A percentile compares a stretch with the other conserved stretches of the same genome.
Evolutionary conservation across 2,113 vertebrate genomes (phyloP).

Genomic region (Paradisaea rubra): DNA sequence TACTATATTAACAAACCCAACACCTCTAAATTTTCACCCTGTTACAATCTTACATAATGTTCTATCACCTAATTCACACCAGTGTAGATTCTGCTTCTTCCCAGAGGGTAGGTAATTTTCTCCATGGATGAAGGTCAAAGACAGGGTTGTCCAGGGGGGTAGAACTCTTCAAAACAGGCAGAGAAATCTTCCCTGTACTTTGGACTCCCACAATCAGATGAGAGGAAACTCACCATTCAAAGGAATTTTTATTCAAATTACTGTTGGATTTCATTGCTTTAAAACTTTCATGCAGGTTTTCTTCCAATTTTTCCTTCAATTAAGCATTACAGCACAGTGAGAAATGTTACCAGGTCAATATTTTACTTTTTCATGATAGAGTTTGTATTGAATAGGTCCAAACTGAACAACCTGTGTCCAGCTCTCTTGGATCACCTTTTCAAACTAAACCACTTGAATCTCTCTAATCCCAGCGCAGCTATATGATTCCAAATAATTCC

Average conservation of each 20-base stretch:
- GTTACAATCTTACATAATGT: no score
- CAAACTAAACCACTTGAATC: background rate
- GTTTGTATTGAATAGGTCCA: background rate
- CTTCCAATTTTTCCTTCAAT: background rate
- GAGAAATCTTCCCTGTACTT: no score
- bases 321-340: background rate
- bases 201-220: background rate
- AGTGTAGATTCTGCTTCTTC: no score
- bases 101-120: no score
- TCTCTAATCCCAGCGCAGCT: background rate
- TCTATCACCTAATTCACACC: no score
- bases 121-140: no score
- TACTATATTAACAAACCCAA: no score
- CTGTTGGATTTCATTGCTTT: background rate
- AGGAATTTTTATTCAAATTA: background rate
- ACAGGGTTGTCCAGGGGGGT: no score
- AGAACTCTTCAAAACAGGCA: no score
- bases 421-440: background rate
- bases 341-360: background rate
- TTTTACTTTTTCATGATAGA: background rate
- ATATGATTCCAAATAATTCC: background rate
- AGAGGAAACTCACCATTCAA: background rate
- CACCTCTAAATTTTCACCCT: no score
- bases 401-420: background rate
- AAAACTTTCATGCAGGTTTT: background rate